A percentile compares a stretch with the other conserved stretches of the same genome.
phyloP scores from a whole-genome alignment of 2,113 vertebrate genomes.

The Oreotrochilus melanogaster region DNA sequence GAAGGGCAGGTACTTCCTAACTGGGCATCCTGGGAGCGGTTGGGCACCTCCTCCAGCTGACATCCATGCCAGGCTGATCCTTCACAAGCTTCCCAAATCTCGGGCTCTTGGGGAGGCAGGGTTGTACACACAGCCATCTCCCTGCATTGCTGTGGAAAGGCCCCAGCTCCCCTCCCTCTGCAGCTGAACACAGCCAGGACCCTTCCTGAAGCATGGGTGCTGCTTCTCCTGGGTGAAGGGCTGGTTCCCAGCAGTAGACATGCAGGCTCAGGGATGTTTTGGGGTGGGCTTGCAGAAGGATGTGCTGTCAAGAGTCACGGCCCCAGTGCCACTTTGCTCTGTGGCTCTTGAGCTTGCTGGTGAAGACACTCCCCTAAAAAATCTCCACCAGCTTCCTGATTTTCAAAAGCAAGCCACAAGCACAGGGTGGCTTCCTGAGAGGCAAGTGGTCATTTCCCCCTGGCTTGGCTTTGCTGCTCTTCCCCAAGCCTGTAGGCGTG shows the following conservation, averaged over 20 bases:
- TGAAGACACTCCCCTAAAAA: not conserved
- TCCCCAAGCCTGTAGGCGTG: not conserved
- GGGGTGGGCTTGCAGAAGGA: not conserved
- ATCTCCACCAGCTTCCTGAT: rapidly evolving
- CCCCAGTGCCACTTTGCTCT: not conserved
- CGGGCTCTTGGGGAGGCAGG: not conserved
- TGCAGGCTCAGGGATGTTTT: not conserved
- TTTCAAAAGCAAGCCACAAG: not conserved
- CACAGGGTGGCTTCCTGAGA: rapidly evolving
- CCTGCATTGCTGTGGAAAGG: not conserved
- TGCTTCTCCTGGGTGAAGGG: not conserved
- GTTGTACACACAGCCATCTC: rapidly evolving
- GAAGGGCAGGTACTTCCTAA: not conserved
- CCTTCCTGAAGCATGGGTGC: rapidly evolving
- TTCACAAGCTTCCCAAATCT: not conserved
- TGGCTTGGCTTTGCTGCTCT: not conserved
- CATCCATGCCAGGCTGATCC: not conserved
- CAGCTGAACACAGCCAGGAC: rapidly evolving
- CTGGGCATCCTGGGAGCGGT: not conserved
- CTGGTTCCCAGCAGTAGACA: not conserved
- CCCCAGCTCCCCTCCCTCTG: not conserved
- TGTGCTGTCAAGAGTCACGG: not conserved
- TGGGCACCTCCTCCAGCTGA: not conserved
- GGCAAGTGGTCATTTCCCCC: rapidly evolving
- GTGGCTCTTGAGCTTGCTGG: not conserved